These are phyloP conservation scores for Todiramphus saurophagus DNA, from an alignment of 2,113 vertebrate species.

Conservation along the genomic window DNA sequence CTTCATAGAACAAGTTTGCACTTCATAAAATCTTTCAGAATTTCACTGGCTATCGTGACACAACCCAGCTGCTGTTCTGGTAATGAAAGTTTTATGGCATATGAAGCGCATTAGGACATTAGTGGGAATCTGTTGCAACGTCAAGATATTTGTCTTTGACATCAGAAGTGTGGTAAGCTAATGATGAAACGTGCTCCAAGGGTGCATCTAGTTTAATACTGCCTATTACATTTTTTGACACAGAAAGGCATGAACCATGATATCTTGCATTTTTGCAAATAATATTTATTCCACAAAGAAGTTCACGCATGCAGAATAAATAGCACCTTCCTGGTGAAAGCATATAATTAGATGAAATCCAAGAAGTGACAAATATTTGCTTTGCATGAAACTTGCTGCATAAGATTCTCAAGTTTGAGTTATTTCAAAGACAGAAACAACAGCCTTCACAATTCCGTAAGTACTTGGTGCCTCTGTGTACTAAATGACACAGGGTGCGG, in stretches of 20 bases:
- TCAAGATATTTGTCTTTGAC: conserved; percentile 22
- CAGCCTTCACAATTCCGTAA: neutral
- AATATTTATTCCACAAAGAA: conserved; percentile 69
- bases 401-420: conserved; percentile 31
- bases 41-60: neutral
- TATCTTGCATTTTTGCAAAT: conserved; percentile 65
- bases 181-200: conserved; percentile 1
- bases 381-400: conserved; percentile 52
- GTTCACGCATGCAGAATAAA: conserved; percentile 70
- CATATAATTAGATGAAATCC: conserved; percentile 69
- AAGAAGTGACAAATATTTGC: conserved; percentile 66
- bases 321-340: conserved; percentile 61
- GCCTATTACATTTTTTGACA: conserved; percentile 48
- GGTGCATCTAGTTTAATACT: conserved; percentile 34
- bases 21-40: neutral
- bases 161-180: conserved; percentile 18
- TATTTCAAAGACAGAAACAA: conserved; percentile 5
- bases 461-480: neutral
- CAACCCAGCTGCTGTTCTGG: neutral
- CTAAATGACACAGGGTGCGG: neutral
- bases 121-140: neutral
- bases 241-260: conserved; percentile 18
- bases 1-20: neutral
- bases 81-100: conserved; percentile 7
- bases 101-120: neutral